A percentile compares a stretch with the other conserved stretches of the same genome.
Evolutionary conservation across 2,888 invertebrate genomes (phyloP).

Genomic region (Epinotia ramella): DNA sequence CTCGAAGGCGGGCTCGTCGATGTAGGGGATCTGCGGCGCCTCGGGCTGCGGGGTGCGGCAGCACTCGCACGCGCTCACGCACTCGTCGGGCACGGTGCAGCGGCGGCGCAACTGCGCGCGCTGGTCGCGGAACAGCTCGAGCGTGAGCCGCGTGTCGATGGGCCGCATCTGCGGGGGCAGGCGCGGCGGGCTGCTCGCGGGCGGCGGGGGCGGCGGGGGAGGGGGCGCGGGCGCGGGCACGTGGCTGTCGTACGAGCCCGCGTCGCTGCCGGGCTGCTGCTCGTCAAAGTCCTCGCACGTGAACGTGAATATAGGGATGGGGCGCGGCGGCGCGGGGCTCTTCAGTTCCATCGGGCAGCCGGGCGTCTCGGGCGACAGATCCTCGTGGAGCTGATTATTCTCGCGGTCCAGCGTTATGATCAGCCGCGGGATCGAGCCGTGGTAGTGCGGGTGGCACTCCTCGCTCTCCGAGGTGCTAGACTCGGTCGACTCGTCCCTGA

Average conservation of each 20-base stretch:
- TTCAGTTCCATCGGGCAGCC: conserved; percentile 71
- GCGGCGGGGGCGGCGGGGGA: conserved; percentile 63
- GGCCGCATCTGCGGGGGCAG: conserved; percentile 78
- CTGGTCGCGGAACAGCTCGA: conserved; percentile 68
- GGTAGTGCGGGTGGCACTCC: conserved; percentile 69
- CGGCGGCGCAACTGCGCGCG: conserved; percentile 63
- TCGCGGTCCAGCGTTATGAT: conserved; percentile 77
- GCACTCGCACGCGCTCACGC: conserved; percentile 79
- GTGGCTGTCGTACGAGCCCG: conserved; percentile 55
- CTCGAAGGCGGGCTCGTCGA: conserved; percentile 78
- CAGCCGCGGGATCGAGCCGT: conserved; percentile 76
- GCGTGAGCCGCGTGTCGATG: conserved; percentile 72
- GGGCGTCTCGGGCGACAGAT: conserved; percentile 74
- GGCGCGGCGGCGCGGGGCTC: conserved; percentile 55
- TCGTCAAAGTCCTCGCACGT: conserved; percentile 79
- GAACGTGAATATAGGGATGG: conserved; percentile 77
- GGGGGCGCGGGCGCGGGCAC: conserved; percentile 61
- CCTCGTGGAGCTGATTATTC: conserved; percentile 72
- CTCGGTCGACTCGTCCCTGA: conserved; percentile 73
- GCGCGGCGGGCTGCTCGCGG: conserved; percentile 69
- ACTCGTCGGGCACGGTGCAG: conserved; percentile 74
- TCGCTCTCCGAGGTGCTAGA: conserved; percentile 79
- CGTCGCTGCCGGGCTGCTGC: conserved; percentile 56
- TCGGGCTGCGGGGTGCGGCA: conserved; percentile 80
- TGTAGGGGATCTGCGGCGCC: conserved; percentile 74